These are phyloP conservation scores for Spilarctia lutea DNA, from an alignment of 2,888 invertebrate species.

Conservation along the genomic window DNA sequence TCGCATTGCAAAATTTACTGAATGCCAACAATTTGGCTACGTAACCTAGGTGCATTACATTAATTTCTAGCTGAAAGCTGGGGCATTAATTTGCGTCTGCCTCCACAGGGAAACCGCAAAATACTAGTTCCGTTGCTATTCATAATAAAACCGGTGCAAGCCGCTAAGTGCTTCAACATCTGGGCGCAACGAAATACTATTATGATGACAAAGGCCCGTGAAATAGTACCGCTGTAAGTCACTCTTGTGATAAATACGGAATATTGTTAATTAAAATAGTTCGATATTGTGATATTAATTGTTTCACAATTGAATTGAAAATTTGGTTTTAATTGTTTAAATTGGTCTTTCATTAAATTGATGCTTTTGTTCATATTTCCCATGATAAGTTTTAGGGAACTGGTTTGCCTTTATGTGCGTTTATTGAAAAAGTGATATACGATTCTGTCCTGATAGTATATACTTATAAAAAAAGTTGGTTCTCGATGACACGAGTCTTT, in stretches of 20 bases:
- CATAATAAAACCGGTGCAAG: slow-evolving; percentile 84
- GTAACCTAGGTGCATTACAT: slow-evolving; percentile 85
- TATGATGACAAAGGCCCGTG: slow-evolving; percentile 74
- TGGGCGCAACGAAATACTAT: slow-evolving; percentile 80
- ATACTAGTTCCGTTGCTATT: slow-evolving; percentile 85
- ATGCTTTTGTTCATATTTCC: not conserved
- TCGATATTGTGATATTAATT: slow-evolving; percentile 37
- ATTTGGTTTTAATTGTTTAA: not conserved
- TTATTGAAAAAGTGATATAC: not conserved
- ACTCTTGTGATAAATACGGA: slow-evolving; percentile 40
- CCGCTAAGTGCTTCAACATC: slow-evolving; percentile 85
- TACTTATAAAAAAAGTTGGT: too few species aligned
- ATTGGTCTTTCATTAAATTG: not conserved
- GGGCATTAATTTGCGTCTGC: slow-evolving; percentile 84
- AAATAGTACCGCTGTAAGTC: slow-evolving; percentile 53
- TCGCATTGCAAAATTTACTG: slow-evolving; percentile 72
- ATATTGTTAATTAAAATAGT: slow-evolving; percentile 43
- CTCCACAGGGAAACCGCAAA: slow-evolving; percentile 82
- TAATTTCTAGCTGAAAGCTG: slow-evolving; percentile 84
- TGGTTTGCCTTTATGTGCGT: not conserved
- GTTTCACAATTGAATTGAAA: slow-evolving; percentile 15
- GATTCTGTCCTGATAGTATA: not conserved
- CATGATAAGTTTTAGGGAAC: not conserved
- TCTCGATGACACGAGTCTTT: not conserved
- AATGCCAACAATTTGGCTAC: slow-evolving; percentile 81